A percentile compares a stretch with the other conserved stretches of the same genome.
phyloP scores from a whole-genome alignment of 1,140 invertebrate genomes.

The Trinorchestia longiramus region DNA sequence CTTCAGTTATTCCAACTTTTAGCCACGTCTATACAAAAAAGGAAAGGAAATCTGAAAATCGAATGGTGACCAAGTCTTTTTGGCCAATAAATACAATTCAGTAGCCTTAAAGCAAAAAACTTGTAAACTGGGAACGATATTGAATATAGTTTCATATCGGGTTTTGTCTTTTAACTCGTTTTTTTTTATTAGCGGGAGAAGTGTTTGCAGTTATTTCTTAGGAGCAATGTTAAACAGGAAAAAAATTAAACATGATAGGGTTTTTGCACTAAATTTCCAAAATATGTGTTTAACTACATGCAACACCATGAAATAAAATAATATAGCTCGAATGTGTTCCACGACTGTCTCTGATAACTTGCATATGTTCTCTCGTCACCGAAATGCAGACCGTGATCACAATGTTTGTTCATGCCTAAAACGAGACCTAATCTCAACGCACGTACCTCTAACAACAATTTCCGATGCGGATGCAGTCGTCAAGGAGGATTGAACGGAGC shows the following conservation, averaged over 20 bases:
- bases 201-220: background rate
- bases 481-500: constrained; percentile 59
- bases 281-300: background rate
- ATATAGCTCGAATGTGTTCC: background rate
- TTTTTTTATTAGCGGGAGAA: background rate
- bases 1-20: background rate
- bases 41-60: background rate
- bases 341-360: background rate
- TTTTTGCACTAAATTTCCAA: background rate
- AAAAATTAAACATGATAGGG: background rate
- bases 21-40: background rate
- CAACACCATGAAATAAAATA: background rate
- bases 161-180: background rate
- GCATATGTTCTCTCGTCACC: background rate
- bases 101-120: background rate
- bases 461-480: constrained; percentile 58
- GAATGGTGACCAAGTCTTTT: background rate
- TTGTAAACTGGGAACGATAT: background rate
- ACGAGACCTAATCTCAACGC: background rate
- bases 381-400: background rate
- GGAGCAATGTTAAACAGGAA: background rate
- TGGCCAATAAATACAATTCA: background rate
- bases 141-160: background rate
- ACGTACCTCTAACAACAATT: constrained; percentile 65
- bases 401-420: background rate